Conservation (phyloP, 2,113 vertebrate genomes). For the Fregata magnificens region DNA sequence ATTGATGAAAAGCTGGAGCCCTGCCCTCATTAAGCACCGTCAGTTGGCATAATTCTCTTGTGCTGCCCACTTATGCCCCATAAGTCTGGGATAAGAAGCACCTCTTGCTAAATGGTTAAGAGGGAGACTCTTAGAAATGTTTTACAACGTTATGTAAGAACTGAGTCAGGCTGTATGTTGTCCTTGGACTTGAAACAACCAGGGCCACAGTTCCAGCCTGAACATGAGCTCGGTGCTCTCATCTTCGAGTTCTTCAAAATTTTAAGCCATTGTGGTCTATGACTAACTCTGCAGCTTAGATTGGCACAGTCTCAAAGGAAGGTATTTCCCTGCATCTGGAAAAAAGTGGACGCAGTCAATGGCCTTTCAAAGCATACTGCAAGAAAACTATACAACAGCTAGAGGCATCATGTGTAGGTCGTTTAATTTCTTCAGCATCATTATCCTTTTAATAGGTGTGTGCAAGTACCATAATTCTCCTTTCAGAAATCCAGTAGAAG, state of each 20-base stretch:
- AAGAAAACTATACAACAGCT: neutral
- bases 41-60: neutral
- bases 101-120: neutral
- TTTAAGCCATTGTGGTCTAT: constrained; percentile 2
- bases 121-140: neutral
- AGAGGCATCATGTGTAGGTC: neutral
- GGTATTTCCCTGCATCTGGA: neutral
- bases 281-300: constrained; percentile 18
- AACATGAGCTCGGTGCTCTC: neutral
- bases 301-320: constrained; percentile 44
- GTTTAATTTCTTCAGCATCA: constrained; percentile 8
- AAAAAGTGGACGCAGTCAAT: neutral
- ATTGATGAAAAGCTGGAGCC: neutral
- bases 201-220: neutral
- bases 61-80: neutral
- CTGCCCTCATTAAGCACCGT: neutral
- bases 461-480: neutral
- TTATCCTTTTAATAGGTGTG: constrained; percentile 7
- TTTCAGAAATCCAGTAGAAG: neutral
- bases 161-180: neutral
- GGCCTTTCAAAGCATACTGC: neutral
- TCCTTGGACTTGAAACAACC: constrained; percentile 3
- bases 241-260: constrained; percentile 4
- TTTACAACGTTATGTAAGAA: neutral
- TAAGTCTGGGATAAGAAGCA: neutral